Base-by-base conservation (phyloP, 30 jellyfish, hydroid and myxozoan species). In the Haliclystus octoradiatus region DNA sequence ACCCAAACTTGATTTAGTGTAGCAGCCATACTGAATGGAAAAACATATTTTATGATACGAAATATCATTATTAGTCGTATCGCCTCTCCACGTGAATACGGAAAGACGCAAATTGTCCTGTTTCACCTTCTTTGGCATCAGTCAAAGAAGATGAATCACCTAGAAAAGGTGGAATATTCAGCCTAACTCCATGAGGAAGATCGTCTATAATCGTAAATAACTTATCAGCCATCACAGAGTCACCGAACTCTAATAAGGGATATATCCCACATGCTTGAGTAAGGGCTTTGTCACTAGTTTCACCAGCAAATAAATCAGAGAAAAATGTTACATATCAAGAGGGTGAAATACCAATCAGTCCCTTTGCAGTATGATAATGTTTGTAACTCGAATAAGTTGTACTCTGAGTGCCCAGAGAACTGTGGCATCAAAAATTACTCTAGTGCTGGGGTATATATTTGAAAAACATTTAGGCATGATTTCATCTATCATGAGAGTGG, bases 21-120 rank as follows among this genome's bases (percentile, higher is more conserved):
- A 3, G 77, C 52, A 2, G 78, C 69, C 84, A 53, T 57, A 35
- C 65, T n/a, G n/a, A n/a, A n/a, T n/a, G n/a, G n/a, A n/a, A n/a
- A n/a, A n/a, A n/a, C n/a, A n/a, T n/a, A n/a, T 3, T 0, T 53
- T 0, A 3, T 69, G 74, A 2, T 32, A 73, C 13, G 52, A 49
- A 14, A 66, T 26, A 26, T 62, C 47, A 15, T 53, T 29, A 15
- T 33, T 73, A 75, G 12, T 53, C 84, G 33, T 73, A 76, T 19
- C 65, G n/a, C n/a, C n/a, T n/a, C n/a, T n/a, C n/a, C n/a, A n/a
- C n/a, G n/a, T n/a, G n/a, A n/a, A n/a, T 68, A 14, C 74, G 81
- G 62, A 34, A 31, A 34, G 69, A 51, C 13, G 81, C 74, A 13
- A 76, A 49, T 51, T 49, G 50, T 49, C 61, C 52, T 33, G 69